Evolutionary conservation across 2,113 vertebrate species (phyloP).

Genomic region (Hippopotamus amphibius): DNA sequence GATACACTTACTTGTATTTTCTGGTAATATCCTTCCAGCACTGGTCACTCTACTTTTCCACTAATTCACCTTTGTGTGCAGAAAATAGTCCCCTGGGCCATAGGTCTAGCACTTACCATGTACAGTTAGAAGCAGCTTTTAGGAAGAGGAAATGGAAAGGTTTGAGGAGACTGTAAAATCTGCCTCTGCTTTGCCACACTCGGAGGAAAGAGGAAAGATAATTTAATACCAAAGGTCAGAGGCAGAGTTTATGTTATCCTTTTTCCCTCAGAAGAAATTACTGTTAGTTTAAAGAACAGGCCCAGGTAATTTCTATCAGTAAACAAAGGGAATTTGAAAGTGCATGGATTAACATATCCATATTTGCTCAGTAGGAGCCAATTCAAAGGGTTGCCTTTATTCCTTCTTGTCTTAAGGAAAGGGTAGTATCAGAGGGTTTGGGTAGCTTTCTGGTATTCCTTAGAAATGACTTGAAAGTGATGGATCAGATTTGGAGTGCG

Average conservation of each 20-base stretch:
- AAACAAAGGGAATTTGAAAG: constrained; percentile 62
- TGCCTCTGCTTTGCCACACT: background rate
- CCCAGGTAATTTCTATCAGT: constrained; percentile 61
- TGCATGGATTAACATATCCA: background rate
- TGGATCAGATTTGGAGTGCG: background rate
- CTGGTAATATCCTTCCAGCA: constrained; percentile 35
- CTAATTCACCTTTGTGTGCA: constrained; percentile 14
- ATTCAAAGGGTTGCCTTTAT: constrained; percentile 55
- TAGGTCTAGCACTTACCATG: background rate
- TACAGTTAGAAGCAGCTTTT: background rate
- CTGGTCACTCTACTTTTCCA: constrained; percentile 41
- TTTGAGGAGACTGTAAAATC: background rate
- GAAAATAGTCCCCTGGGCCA: background rate
- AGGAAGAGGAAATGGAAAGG: background rate
- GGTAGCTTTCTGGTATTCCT: background rate
- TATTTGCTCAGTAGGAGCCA: constrained; percentile 69
- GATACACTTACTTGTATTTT: constrained; percentile 23
- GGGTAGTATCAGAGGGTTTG: background rate
- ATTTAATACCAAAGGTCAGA: constrained; percentile 62
- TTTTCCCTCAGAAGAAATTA: constrained; percentile 64
- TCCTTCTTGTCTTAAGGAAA: constrained; percentile 37
- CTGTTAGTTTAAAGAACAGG: constrained; percentile 65
- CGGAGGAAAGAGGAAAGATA: background rate
- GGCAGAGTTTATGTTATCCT: constrained; percentile 20
- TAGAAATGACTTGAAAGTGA: background rate